phyloP scores from a whole-genome alignment of 1,140 invertebrate genomes.

The Adelges cooleyi region DNA sequence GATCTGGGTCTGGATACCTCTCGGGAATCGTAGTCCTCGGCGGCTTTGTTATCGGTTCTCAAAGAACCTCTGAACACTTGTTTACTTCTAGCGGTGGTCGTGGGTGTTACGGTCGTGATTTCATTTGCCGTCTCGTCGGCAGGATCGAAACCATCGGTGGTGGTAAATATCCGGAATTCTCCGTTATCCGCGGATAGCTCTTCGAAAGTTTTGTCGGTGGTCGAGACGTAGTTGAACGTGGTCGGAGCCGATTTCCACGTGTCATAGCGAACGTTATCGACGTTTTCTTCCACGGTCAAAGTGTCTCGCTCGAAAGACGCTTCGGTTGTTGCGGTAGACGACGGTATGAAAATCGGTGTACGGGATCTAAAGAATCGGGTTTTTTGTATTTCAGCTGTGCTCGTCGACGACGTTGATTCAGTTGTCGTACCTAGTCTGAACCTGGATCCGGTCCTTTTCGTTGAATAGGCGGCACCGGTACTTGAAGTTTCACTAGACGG shows the following conservation, averaged over 20 bases:
- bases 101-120: neutral
- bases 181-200: neutral
- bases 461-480: neutral
- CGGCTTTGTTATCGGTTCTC: neutral
- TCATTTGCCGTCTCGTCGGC: neutral
- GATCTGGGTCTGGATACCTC: neutral
- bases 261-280: neutral
- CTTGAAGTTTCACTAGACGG: neutral
- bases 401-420: neutral
- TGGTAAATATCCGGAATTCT: neutral
- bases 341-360: neutral
- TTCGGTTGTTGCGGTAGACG: neutral
- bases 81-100: neutral
- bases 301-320: neutral
- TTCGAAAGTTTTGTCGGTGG: neutral
- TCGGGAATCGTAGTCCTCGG: neutral
- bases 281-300: neutral
- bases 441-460: neutral
- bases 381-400: neutral
- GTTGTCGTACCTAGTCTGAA: neutral
- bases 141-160: neutral
- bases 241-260: neutral
- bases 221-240: neutral
- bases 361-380: constrained; percentile 14
- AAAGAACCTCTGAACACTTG: neutral